Evolutionary conservation across 2,888 invertebrate genomes (phyloP), one percentile per base, ranked within the genome.

Genomic region (Ametastegia equiseti): DNA sequence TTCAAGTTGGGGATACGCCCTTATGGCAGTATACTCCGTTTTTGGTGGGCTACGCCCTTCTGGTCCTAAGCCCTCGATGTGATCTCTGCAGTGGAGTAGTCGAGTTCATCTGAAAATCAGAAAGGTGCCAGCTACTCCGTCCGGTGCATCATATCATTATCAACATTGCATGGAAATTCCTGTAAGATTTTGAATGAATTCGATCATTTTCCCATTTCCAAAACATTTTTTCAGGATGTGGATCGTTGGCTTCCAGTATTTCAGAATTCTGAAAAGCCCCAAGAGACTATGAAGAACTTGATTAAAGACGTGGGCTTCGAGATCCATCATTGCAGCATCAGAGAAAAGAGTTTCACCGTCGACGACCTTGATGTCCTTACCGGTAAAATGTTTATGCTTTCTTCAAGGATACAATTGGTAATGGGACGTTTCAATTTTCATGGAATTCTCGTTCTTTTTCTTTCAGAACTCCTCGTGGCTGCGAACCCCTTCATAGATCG

Each of bases 401-500:
- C n/a, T 11, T 36, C n/a, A 3, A 36, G 30, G 23, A 54, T 54
- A 36, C 3, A 93, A 57, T 15, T 13, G 13, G 27, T 1, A 19
- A 9, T 19, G 2, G 39, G 36, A 11, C 23, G 54, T 23, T 60
- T 30, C 6, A 15, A 15, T 30, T 9, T 30, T 60, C 60, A 30
- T 13, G 27, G 11, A 15, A 60, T 75, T 47, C 63, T 33, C 67
- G 57, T 84, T 85, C 84, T 42, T 42, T 15, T 0, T 60, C 92
- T 93, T 93, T 60, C 91, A 95, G 96, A 94, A 86, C 94, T 95
- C 60, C 92, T 95, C 0, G 92, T 93, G 82, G 95, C 96, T 0
- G 94, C 96, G 2, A 96, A 95, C 88, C 96, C 96, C 0, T 96
- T 96, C 87, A 88, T 95, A 81, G 92, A 93, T 5, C 92, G 94